Evolutionary conservation across 2,797 vertebrate species (phyloP), one percentile per base, ranked within the genome.

Genomic region (Australoheros facetus): DNA sequence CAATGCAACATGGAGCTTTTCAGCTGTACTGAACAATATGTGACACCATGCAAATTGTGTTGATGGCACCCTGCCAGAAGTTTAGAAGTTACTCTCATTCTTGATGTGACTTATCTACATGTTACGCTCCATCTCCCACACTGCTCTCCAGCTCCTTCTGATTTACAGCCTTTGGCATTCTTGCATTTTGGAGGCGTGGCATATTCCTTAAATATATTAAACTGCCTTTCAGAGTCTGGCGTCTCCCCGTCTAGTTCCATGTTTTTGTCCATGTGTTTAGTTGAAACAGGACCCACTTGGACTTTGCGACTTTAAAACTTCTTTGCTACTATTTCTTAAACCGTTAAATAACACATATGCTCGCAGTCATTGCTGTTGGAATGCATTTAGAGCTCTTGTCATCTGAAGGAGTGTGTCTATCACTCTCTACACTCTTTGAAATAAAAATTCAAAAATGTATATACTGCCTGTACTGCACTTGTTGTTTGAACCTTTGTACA

Each of bases 1-100:
- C 58, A 23, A 42, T 75, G 75, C 85, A 88, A 88, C 88, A 81
- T 91, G 89, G 85, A 79, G 51, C 72, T 59, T 84, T 78, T 92
- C 82, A 88, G 74, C 75, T 55, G 56, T 73, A 55, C 55, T 72
- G 42, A 86, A 88, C 82, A 90, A 85, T 87, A 77, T 56, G 64
- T 62, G 72, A 82, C 85, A 71, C 56, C 45, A 71, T 56, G 58
- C 69, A 80, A 78, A 90, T 69, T 83, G 76, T 77, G 79, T 82
- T 55, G 12, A 53, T 93, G 90, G 87, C 89, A 57, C 28, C 17
- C 48, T 21, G 90, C 91, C 89, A 92, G 78, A 37, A 23, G 1
- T 26, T 45, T 71, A 76, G 59, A 71, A 73, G 75, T 79, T 71
- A 56, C 72, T 75, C 75, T 59, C 37, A 51, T 79, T 90, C 83